Evolutionary conservation across 2,113 vertebrate genomes (phyloP).

Genomic region (Thamnaconus septentrionalis): DNA sequence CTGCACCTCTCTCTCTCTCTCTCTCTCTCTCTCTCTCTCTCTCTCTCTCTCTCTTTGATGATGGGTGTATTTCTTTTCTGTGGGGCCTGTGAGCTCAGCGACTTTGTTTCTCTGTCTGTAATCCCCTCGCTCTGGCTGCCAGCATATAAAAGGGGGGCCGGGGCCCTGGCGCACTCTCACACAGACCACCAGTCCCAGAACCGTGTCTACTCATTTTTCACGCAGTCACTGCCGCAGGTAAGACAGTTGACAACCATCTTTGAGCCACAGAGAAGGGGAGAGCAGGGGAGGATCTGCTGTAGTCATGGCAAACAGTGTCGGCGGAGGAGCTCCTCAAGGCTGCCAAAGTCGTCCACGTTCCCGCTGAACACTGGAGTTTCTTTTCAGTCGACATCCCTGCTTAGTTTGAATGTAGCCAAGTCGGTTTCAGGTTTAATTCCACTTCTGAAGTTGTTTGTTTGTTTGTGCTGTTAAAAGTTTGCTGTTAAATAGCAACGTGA

Average conservation of each 20-base stretch:
- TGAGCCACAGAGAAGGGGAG: conserved; percentile 1
- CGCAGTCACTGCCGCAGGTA: conserved; percentile 70
- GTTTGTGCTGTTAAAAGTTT: no score
- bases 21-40: conserved; percentile 16
- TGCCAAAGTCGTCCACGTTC: no score
- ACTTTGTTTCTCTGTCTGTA: conserved; percentile 73
- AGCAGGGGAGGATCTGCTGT: conserved; percentile 4
- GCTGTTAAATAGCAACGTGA: no score
- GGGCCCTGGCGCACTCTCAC: conserved; percentile 50
- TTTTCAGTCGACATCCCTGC: no score
- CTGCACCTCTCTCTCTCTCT: background rate
- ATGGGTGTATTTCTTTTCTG: conserved; percentile 79
- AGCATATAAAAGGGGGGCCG: conserved; percentile 68
- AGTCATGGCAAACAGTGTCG: background rate
- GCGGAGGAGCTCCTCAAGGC: no score
- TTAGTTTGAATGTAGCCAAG: no score
- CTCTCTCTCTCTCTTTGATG: conserved; percentile 72
- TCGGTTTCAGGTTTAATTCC: no score
- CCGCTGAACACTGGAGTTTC: no score
- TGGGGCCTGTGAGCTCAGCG: conserved; percentile 76
- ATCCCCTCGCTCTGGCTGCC: conserved; percentile 67
- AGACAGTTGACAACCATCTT: conserved; percentile 54
- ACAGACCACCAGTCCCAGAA: conserved; percentile 58
- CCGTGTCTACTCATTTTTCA: conserved; percentile 56
- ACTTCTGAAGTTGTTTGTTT: no score